A percentile compares a stretch with the other conserved stretches of the same genome.
Evolutionary conservation across 2,888 invertebrate genomes (phyloP).

Genomic region (Caenorhabditis sp.): DNA sequence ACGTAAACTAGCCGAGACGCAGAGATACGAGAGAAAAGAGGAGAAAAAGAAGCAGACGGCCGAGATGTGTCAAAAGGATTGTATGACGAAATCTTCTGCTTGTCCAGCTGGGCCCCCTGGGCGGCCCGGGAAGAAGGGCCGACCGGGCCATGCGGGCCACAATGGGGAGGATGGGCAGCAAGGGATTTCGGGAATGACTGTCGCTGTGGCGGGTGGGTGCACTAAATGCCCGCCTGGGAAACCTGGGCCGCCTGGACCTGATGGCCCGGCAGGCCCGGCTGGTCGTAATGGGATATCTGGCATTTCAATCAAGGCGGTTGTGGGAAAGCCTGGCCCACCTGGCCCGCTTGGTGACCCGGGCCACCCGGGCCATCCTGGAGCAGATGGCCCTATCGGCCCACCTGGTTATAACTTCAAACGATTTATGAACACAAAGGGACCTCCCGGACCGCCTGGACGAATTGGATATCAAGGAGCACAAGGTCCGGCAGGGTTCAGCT

Average conservation of each 20-base stretch:
- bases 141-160: slow-evolving; percentile 12
- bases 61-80: slow-evolving; percentile 1
- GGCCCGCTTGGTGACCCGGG: slow-evolving; percentile 18
- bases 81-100: slow-evolving; percentile 7
- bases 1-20: not conserved
- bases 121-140: slow-evolving; percentile 12
- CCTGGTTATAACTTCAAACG: slow-evolving; percentile 16
- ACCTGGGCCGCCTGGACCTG: slow-evolving; percentile 10
- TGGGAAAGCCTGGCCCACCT: slow-evolving; percentile 13
- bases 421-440: slow-evolving; percentile 16
- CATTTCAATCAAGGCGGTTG: slow-evolving; percentile 16
- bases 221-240: slow-evolving; percentile 19
- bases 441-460: slow-evolving; percentile 26
- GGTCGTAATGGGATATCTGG: slow-evolving; percentile 20
- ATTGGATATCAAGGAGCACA: slow-evolving; percentile 33
- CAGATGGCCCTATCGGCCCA: slow-evolving; percentile 19
- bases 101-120: slow-evolving; percentile 35
- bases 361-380: slow-evolving; percentile 28
- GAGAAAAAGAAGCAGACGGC: slow-evolving; percentile 7
- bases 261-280: slow-evolving; percentile 11
- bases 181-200: slow-evolving; percentile 22
- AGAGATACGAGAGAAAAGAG: slow-evolving; percentile 8
- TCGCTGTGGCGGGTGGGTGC: slow-evolving; percentile 10
- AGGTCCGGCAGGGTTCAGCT: slow-evolving; percentile 33
- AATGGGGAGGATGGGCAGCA: slow-evolving; percentile 13